Evolutionary conservation across 1,140 invertebrate species (phyloP).

Genomic region (Hyles euphorbiae): DNA sequence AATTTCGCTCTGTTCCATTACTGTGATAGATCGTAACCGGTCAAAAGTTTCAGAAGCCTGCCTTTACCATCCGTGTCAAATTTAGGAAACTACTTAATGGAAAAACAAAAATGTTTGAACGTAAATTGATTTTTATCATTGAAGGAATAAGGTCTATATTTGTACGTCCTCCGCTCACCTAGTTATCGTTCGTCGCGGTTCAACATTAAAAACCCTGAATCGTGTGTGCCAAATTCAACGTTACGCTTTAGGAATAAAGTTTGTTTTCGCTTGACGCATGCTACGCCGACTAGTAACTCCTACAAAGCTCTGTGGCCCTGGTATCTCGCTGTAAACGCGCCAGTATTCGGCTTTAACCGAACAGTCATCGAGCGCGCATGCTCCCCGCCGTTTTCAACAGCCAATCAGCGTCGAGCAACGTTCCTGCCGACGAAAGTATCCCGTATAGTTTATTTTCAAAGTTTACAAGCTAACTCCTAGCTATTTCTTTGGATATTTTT

Average conservation of each 20-base stretch:
- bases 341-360: conserved; percentile 66
- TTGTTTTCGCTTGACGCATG: conserved; percentile 18
- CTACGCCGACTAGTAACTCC: conserved; percentile 47
- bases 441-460: conserved; percentile 17
- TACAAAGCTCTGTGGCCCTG: conserved; percentile 64
- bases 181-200: conserved; percentile 54
- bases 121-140: conserved; percentile 15
- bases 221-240: conserved; percentile 17
- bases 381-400: conserved; percentile 55
- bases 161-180: conserved; percentile 17
- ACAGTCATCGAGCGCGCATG: conserved; percentile 60
- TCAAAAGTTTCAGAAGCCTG: conserved; percentile 49
- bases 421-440: conserved; percentile 35
- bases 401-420: conserved; percentile 62
- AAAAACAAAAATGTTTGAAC: conserved; percentile 20
- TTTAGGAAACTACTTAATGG: conserved; percentile 63
- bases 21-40: conserved; percentile 38
- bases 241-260: conserved; percentile 21
- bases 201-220: conserved; percentile 36
- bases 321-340: conserved; percentile 69
- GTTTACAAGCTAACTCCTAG: conserved; percentile 14
- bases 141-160: conserved; percentile 34
- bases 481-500: conserved; percentile 9
- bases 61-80: conserved; percentile 58
- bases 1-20: conserved; percentile 37